phyloP scores from a whole-genome alignment of 1,140 invertebrate genomes.

The Augochlora pura region DNA sequence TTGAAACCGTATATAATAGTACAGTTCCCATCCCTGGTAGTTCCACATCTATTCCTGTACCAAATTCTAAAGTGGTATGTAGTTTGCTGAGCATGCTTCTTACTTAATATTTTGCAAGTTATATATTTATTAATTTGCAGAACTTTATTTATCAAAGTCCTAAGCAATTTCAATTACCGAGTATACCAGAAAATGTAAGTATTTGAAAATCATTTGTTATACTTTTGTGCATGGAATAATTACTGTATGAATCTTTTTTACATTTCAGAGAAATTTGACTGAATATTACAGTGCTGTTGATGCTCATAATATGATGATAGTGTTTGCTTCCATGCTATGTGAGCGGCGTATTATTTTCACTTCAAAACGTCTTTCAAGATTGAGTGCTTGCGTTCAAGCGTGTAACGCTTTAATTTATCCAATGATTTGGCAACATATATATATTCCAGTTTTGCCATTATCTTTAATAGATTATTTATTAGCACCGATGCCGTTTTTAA shows the following conservation, averaged over 20 bases:
- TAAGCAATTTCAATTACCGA: slow-evolving; percentile 90
- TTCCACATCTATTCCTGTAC: slow-evolving; percentile 74
- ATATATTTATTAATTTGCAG: slow-evolving; percentile 79
- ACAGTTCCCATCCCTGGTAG: slow-evolving; percentile 80
- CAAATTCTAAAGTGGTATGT: slow-evolving; percentile 75
- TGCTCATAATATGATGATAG: slow-evolving; percentile 93
- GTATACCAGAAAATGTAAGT: slow-evolving; percentile 97
- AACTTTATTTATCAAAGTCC: slow-evolving; percentile 89
- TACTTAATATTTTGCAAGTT: background rate
- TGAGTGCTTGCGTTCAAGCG: slow-evolving; percentile 96
- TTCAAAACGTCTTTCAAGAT: slow-evolving; percentile 90
- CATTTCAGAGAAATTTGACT: slow-evolving; percentile 92
- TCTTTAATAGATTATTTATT: slow-evolving; percentile 94
- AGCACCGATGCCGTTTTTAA: slow-evolving; percentile 97
- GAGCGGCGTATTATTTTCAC: slow-evolving; percentile 95
- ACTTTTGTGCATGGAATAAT: background rate
- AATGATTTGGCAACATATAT: slow-evolving; percentile 99
- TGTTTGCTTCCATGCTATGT: slow-evolving; percentile 96
- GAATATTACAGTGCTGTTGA: slow-evolving; percentile 98
- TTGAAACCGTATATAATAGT: slow-evolving; percentile 84
- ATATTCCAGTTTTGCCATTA: slow-evolving; percentile 94
- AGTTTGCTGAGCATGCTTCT: background rate
- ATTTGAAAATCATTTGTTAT: slow-evolving; percentile 70
- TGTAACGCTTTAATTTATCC: slow-evolving; percentile 96
- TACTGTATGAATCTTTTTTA: slow-evolving; percentile 55